Evolutionary conservation across 2,113 vertebrate genomes (phyloP).

Genomic region (Agelaius tricolor): DNA sequence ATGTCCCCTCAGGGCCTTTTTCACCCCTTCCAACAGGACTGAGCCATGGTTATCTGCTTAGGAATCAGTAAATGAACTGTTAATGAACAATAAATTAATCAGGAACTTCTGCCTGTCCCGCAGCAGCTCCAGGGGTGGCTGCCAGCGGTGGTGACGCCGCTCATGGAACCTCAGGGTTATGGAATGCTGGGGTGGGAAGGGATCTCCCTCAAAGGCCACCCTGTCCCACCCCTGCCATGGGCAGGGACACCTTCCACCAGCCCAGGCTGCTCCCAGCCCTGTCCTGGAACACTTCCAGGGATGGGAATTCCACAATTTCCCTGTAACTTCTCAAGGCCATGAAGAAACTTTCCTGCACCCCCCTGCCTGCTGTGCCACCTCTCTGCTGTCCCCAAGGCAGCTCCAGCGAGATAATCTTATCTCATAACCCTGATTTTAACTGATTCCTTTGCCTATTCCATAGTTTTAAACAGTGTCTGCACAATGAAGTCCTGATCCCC

Average conservation of each 20-base stretch:
- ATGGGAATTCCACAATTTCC: neutral
- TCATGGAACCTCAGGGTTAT: neutral
- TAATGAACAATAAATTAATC: neutral
- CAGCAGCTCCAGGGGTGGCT: neutral
- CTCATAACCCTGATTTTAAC: neutral
- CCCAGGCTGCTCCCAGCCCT: neutral
- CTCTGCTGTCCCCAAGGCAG: neutral
- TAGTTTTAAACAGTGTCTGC: neutral
- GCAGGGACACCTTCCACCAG: neutral
- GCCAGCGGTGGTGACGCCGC: neutral
- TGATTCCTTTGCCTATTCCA: neutral
- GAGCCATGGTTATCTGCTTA: neutral
- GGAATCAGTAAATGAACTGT: neutral
- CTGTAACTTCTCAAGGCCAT: neutral
- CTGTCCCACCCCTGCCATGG: neutral
- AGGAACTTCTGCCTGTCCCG: neutral
- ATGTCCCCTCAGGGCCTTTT: neutral
- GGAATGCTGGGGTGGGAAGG: neutral
- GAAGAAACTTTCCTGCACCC: neutral
- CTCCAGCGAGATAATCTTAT: neutral
- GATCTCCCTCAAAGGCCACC: neutral
- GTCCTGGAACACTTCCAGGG: neutral
- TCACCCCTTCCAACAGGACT: neutral
- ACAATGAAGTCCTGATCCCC: neutral
- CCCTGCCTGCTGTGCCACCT: neutral